Base-by-base conservation (phyloP, 92 coral and sea anemone genomes). In the Palythoa caribaeorum region DNA sequence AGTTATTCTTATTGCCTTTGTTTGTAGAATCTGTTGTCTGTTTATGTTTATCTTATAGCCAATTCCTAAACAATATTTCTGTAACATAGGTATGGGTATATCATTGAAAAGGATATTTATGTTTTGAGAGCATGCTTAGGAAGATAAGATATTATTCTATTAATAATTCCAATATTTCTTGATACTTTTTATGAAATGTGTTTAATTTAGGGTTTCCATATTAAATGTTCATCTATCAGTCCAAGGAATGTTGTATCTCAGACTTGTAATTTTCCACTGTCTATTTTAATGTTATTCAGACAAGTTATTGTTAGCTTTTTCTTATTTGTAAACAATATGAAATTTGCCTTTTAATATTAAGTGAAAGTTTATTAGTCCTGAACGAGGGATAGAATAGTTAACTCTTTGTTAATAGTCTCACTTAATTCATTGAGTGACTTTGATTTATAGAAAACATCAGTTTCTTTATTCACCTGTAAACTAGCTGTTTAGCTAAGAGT, bases 151-250 rank as follows among this genome's bases (percentile, higher is more conserved):
- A 20, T 77, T 28, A 53, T 77, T 77, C 0, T 53, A 20, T 77
- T 53, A 35, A 35, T 76, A 76, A 52, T 21, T 53, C 21, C 65
- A 51, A 76, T 77, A 16, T 44, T 73, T 77, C 48, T 77, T 77
- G 47, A 77, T 77, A 51, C 14, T 50, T 52, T 76, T 50, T 1
- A 76, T 76, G 63, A 76, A 76, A 76, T 51, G n/a, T 76, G 80
- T 76, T 63, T 63, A 63, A 63, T 63, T 63, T 63, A 17, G 8
- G 70, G 70, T 63, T 63, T 63, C 70, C 70, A 63, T 63, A 17
- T 19, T 76, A 76, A 76, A 50, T 50, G 80, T 54, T 53, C 47
- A 21, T 77, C 68, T 77, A 77, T 54, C 51, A 77, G 19, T 77
- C 69, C 83, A 2, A 75, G 35, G 47, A 77, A 53, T 54, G 37